Percentiles rank a stretch among this genome's conserved stretches.
Conservation (phyloP, 2,888 invertebrate species). For the Drosophila multiciliata region DNA sequence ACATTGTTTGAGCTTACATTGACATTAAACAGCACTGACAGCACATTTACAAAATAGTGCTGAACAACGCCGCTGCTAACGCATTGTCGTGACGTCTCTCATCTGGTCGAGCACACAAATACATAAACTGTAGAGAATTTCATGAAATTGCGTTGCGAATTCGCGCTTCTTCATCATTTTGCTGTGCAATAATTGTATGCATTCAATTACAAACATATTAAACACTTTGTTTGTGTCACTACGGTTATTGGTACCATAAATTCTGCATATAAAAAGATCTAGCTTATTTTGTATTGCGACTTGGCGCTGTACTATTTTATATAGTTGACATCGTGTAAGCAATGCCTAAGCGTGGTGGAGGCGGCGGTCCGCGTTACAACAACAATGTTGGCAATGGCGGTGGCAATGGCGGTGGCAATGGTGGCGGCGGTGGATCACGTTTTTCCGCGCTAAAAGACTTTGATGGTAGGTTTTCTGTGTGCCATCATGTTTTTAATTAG, state of each 20-base stretch:
- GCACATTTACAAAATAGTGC: slow-evolving; percentile 19
- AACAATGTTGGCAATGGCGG: slow-evolving; percentile 57
- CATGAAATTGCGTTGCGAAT: slow-evolving; percentile 58
- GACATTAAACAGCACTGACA: slow-evolving; percentile 1
- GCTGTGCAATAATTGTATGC: neutral
- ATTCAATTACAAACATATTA: neutral
- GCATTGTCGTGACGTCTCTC: slow-evolving; percentile 41
- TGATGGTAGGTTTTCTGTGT: slow-evolving; percentile 69
- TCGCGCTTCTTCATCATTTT: slow-evolving; percentile 7
- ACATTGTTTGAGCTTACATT: neutral
- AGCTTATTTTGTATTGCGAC: slow-evolving; percentile 26
- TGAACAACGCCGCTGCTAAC: slow-evolving; percentile 12
- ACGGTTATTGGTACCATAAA: neutral
- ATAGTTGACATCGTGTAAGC: slow-evolving; percentile 3
- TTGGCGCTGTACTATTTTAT: neutral
- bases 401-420: slow-evolving; percentile 44
- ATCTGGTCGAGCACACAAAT: slow-evolving; percentile 27
- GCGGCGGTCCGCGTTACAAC: slow-evolving; percentile 68
- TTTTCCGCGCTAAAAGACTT: slow-evolving; percentile 75
- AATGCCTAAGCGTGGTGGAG: slow-evolving; percentile 75
- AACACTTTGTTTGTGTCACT: neutral
- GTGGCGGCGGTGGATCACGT: slow-evolving; percentile 73
- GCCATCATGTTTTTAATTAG: slow-evolving; percentile 2
- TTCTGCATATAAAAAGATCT: slow-evolving; percentile 8
- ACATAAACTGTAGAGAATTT: slow-evolving; percentile 35